Evolutionary conservation across 2,888 invertebrate genomes (phyloP), one percentile per base, ranked within the genome.

Genomic region (Mimas tiliae): DNA sequence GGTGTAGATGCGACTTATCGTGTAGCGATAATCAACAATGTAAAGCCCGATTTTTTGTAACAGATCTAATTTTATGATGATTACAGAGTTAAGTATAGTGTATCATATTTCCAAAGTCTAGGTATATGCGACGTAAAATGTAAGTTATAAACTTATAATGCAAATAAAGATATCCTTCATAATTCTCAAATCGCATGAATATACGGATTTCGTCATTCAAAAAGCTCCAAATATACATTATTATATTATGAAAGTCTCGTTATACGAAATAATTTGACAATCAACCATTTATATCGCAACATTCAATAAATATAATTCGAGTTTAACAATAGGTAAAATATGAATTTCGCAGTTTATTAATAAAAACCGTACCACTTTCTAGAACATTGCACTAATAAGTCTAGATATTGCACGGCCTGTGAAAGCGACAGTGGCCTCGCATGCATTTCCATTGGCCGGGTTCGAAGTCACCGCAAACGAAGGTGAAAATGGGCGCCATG

Each of bases 401-500:
- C 42, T 48, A 58, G 58, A 27, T 34, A 65, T 48, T 38, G 47
- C 63, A 50, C 8, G 50, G 47, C 19, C 48, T 16, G 83, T 78
- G 89, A 91, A 91, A 91, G 91, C 77, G 83, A 87, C 70, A 83
- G 83, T 84, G 83, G 82, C 83, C 82, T 84, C 75, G 82, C 79
- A 74, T 74, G 78, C 74, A 80, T 88, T 89, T 87, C 85, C 82
- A 85, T 73, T 80, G 71, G 76, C 72, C 74, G 68, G 71, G 72
- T 75, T 76, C 69, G 67, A 77, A 58, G 38, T 42, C 58, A 42
- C 42, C 19, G 58, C 50, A 16, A 58, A 76, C 79, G 85, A 86
- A 85, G 85, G 89, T 88, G 90, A 90, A 90, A 90, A 87, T 77
- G 71, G 33, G 66, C 69, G 75, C 77, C 74, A 77, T 78, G 70